A percentile compares a stretch with the other conserved stretches of the same genome.
These are phyloP conservation scores for Lycocerus yunnanus DNA, from an alignment of 2,888 invertebrate species.

Conservation along the genomic window DNA sequence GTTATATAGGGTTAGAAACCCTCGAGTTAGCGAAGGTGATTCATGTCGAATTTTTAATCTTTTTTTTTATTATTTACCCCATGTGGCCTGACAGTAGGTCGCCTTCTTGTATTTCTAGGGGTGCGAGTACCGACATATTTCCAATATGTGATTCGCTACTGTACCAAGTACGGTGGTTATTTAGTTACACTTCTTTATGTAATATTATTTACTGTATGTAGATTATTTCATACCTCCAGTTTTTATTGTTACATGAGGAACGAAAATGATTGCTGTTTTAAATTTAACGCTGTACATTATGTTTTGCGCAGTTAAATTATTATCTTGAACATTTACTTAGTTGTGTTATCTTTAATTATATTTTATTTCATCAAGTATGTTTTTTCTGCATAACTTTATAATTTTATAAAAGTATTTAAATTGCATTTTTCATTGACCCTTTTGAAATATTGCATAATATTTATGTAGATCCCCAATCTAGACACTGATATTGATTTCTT, in stretches of 20 bases:
- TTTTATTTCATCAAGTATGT: no score
- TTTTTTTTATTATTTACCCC: conserved; percentile 15
- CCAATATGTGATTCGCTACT: background rate
- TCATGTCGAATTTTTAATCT: conserved; percentile 13
- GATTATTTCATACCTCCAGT: background rate
- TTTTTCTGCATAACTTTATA: no score
- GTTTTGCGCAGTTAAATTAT: background rate
- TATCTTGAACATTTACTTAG: no score
- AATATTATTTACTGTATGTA: background rate
- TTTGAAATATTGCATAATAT: conserved; percentile 36
- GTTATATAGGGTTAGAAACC: conserved; percentile 17
- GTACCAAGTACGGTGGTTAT: background rate
- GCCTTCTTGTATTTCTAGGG: conserved; percentile 14
- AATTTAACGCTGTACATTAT: background rate
- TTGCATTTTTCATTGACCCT: background rate
- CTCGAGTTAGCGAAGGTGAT: conserved; percentile 8
- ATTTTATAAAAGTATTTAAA: background rate
- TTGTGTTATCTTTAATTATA: no score
- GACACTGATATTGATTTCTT: conserved; percentile 42
- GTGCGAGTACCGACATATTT: background rate
- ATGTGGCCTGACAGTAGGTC: conserved; percentile 11
- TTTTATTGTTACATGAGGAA: background rate
- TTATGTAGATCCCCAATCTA: conserved; percentile 36
- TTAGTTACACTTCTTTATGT: background rate
- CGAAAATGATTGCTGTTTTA: background rate